Evolutionary conservation across 2,797 vertebrate genomes (phyloP).

Genomic region (Amazona ochrocephala): DNA sequence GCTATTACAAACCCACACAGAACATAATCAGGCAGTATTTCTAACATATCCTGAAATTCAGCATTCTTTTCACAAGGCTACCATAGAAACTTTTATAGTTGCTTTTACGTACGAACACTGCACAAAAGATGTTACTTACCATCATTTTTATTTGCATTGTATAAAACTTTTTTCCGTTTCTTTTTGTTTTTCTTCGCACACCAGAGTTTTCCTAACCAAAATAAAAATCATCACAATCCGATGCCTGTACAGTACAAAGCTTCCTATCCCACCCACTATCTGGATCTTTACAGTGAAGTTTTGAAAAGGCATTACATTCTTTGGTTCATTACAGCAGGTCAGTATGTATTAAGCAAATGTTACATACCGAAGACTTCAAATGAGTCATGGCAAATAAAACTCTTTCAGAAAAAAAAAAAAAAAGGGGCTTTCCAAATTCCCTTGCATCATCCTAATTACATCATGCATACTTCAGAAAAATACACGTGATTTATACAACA

Average conservation of each 20-base stretch:
- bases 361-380: neutral
- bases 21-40: neutral
- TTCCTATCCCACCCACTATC: neutral
- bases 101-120: neutral
- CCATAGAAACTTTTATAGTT: neutral
- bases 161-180: slow-evolving; percentile 94
- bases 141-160: slow-evolving; percentile 92
- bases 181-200: slow-evolving; percentile 99
- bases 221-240: slow-evolving; percentile 30
- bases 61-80: neutral
- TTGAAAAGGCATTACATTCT: neutral
- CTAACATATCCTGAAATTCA: neutral
- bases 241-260: neutral
- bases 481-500: fast-evolving
- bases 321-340: neutral
- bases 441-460: neutral
- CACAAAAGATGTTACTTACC: slow-evolving; percentile 77
- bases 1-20: neutral
- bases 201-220: slow-evolving; percentile 91
- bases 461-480: neutral
- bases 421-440: neutral
- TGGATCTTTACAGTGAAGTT: neutral
- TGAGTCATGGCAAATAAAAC: neutral
- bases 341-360: neutral
- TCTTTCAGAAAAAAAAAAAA: neutral